phyloP scores from a whole-genome alignment of 2,113 vertebrate species.

The Lophura nycthemera region DNA sequence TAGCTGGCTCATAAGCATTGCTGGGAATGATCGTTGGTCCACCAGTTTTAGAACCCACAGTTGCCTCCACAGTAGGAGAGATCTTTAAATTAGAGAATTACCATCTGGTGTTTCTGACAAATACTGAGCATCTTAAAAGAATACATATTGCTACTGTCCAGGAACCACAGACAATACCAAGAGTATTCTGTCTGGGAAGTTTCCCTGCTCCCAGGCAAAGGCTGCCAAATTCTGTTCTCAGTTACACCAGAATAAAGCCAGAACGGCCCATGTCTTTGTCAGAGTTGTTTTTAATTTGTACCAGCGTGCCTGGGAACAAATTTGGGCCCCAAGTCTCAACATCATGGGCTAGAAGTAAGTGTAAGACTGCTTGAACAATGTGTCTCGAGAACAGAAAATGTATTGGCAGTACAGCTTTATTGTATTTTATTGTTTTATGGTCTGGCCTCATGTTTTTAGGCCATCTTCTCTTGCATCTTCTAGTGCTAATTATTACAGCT shows the following conservation, averaged over 20 bases:
- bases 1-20: background rate
- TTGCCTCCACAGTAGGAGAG: slow-evolving; percentile 7
- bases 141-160: slow-evolving; percentile 55
- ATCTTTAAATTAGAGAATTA: slow-evolving; percentile 7
- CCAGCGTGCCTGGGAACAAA: background rate
- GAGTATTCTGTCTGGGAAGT: slow-evolving; percentile 36
- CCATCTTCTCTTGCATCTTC: background rate
- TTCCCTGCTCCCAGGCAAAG: background rate
- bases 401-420: background rate
- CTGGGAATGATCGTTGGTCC: background rate
- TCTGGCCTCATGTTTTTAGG: background rate
- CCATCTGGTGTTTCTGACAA: background rate
- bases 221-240: slow-evolving; percentile 55
- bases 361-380: background rate
- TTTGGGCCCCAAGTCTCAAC: background rate
- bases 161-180: slow-evolving; percentile 49
- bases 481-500: background rate
- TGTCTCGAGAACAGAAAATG: background rate
- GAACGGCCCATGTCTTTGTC: background rate
- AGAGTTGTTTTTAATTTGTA: slow-evolving; percentile 11
- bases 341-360: background rate
- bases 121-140: slow-evolving; percentile 24
- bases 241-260: background rate
- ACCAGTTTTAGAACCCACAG: background rate
- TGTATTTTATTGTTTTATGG: background rate